phyloP scores from a whole-genome alignment of 2,797 vertebrate genomes.

The Falco cherrug region DNA sequence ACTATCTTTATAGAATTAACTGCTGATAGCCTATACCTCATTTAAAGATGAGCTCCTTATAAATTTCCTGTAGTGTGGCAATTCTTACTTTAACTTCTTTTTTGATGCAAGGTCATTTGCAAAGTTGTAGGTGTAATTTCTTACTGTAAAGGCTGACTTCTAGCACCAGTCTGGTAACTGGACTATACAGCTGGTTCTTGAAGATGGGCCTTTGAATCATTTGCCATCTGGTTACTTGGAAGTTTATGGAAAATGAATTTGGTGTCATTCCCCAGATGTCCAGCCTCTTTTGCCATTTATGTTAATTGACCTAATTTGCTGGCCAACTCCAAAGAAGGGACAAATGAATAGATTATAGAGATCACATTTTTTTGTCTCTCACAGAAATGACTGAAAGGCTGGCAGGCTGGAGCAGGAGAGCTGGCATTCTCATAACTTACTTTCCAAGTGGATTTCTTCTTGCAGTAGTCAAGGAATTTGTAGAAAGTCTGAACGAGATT shows the following conservation, averaged over 20 bases:
- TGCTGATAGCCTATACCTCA: conserved; percentile 5
- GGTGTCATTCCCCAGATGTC: conserved; percentile 58
- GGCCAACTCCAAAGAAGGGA: background rate
- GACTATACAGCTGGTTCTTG: conserved; percentile 56
- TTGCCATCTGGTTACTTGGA: conserved; percentile 58
- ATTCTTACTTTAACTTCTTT: background rate
- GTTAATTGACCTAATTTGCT: conserved; percentile 34
- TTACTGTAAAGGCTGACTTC: conserved; percentile 3
- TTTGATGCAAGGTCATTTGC: background rate
- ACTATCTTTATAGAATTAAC: conserved; percentile 17
- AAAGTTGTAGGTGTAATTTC: conserved; percentile 16
- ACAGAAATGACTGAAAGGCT: background rate
- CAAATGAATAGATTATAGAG: background rate
- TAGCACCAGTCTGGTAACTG: background rate
- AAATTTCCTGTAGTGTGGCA: background rate
- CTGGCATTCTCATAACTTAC: background rate
- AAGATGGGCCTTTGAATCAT: conserved; percentile 64
- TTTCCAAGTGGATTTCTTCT: background rate
- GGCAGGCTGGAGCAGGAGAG: background rate
- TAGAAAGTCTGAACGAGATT: background rate
- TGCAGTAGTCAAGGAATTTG: background rate
- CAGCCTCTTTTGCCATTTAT: conserved; percentile 31
- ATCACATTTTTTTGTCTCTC: background rate
- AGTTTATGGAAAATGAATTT: conserved; percentile 55
- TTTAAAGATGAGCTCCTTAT: conserved; percentile 21